A percentile compares a stretch with the other conserved stretches of the same genome.
These are phyloP conservation scores for Drosophila persimilis DNA, from an alignment of 1,140 invertebrate species.

Conservation along the genomic window DNA sequence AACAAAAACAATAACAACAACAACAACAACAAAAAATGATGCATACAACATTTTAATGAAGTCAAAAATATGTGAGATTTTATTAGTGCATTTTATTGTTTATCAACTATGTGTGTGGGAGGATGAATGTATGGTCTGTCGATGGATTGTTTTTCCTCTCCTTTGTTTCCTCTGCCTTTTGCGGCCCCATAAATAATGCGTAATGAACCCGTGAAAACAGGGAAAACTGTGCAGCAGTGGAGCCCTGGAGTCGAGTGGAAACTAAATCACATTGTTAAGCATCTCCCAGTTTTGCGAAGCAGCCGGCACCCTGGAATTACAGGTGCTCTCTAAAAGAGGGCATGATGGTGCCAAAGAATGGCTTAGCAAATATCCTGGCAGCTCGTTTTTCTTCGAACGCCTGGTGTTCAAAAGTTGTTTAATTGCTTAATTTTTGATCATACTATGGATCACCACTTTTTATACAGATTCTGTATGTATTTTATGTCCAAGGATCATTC, in stretches of 20 bases:
- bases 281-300: conserved; percentile 39
- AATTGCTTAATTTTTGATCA: too few relatives aligned
- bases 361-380: too few relatives aligned
- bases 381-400: too few relatives aligned
- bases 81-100: conserved; percentile 76
- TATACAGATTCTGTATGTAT: too few relatives aligned
- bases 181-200: conserved; percentile 67
- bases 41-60: conserved; percentile 65
- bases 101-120: conserved; percentile 18
- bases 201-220: conserved; percentile 36
- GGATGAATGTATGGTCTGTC: conserved; percentile 9
- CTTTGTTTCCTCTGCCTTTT: conserved; percentile 45
- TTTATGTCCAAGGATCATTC: too few relatives aligned
- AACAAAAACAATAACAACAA: conserved; percentile 6
- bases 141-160: conserved; percentile 17
- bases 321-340: background rate
- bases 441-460: too few relatives aligned
- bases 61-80: conserved; percentile 70
- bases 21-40: conserved; percentile 17
- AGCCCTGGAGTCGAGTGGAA: conserved; percentile 19
- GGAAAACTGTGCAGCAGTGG: too few relatives aligned
- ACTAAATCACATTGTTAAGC: conserved; percentile 58
- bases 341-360: background rate
- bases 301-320: conserved; percentile 1
- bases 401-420: too few relatives aligned